Evolutionary conservation across 2,113 vertebrate species (phyloP).

Genomic region (Microtus ochrogaster): DNA sequence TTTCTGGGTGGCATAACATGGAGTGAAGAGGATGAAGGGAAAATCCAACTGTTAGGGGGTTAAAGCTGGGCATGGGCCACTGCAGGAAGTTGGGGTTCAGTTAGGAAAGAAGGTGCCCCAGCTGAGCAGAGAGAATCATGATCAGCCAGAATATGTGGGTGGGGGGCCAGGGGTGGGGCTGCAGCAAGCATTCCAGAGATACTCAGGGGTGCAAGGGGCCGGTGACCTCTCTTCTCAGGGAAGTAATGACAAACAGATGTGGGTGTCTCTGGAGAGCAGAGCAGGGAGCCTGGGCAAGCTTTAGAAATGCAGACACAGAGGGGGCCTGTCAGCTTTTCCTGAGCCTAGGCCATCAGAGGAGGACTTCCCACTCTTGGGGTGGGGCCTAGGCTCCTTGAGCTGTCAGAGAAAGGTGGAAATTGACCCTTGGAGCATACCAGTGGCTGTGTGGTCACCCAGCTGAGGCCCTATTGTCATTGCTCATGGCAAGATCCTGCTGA

Average conservation of each 20-base stretch:
- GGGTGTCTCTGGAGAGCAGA: background rate
- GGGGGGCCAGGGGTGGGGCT: constrained; percentile 28
- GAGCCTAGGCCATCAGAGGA: background rate
- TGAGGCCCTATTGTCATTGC: background rate
- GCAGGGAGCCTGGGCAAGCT: background rate
- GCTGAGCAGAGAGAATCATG: background rate
- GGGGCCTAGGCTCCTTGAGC: constrained; percentile 17
- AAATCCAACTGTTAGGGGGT: background rate
- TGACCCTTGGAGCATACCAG: background rate
- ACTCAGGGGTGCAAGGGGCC: constrained; percentile 60
- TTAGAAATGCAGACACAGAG: background rate
- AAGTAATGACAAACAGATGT: constrained; percentile 82
- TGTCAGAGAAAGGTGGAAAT: background rate
- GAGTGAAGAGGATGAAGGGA: background rate
- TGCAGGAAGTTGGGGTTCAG: background rate
- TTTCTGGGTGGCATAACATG: background rate
- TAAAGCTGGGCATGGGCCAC: no score
- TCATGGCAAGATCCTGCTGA: background rate
- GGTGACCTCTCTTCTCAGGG: constrained; percentile 29
- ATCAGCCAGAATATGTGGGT: constrained; percentile 61
- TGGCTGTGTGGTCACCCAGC: background rate
- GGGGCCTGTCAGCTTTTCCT: background rate
- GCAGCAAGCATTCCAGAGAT: constrained; percentile 75
- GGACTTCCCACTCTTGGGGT: background rate
- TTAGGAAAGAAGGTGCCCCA: background rate